These are phyloP conservation scores for Drosophila nigritarsus DNA, from an alignment of 2,888 invertebrate species.

Conservation along the genomic window DNA sequence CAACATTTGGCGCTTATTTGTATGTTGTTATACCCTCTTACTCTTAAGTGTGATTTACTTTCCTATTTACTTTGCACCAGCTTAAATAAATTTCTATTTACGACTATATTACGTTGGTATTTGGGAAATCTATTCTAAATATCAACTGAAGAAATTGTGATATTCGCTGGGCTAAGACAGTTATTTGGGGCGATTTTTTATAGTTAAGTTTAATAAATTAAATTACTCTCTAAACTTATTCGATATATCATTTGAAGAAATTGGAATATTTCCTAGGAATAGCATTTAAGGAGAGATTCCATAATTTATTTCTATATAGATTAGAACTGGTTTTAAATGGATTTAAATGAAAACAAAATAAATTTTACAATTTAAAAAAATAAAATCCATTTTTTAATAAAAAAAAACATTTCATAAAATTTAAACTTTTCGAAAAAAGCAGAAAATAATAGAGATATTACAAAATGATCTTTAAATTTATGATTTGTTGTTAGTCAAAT, in stretches of 20 bases:
- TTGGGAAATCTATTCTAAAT: background rate
- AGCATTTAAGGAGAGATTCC: background rate
- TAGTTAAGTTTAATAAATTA: background rate
- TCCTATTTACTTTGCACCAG: background rate
- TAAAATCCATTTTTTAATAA: background rate
- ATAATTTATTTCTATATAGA: background rate
- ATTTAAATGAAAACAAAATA: background rate
- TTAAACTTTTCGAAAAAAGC: background rate
- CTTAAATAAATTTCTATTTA: background rate
- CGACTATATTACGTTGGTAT: background rate
- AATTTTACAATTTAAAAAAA: background rate
- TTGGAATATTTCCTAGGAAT: background rate
- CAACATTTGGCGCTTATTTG: slow-evolving; percentile 4
- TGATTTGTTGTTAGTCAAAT: background rate
- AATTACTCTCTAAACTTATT: background rate
- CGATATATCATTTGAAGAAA: background rate
- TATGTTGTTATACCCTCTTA: background rate
- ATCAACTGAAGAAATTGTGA: background rate
- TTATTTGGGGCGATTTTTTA: background rate
- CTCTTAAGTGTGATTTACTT: background rate
- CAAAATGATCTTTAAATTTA: background rate
- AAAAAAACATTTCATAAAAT: background rate
- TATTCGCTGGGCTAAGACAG: background rate
- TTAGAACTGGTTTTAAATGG: background rate
- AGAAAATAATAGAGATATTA: background rate